These are phyloP conservation scores for Acanthiza pusilla DNA, from an alignment of 2,797 vertebrate genomes.

Conservation along the genomic window DNA sequence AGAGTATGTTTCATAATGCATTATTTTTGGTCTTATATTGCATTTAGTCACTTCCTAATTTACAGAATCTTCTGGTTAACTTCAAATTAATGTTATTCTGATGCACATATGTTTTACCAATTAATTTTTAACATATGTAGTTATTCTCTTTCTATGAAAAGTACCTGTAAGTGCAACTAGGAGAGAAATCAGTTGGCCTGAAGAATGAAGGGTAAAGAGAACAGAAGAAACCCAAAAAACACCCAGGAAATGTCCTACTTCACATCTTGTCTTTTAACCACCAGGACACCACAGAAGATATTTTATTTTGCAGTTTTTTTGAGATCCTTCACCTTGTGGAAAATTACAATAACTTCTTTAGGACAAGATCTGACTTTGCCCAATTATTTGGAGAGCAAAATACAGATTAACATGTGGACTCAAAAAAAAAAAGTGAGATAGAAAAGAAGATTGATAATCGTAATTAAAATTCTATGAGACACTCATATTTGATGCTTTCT, in stretches of 20 bases:
- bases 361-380: background rate
- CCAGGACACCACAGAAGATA: background rate
- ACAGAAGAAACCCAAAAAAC: background rate
- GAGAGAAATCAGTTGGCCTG: background rate
- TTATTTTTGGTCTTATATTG: background rate
- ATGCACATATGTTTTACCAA: background rate
- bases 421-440: background rate
- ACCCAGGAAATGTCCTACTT: background rate
- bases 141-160: background rate
- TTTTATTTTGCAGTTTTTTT: background rate
- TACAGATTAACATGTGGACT: background rate
- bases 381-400: background rate
- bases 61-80: constrained; percentile 7
- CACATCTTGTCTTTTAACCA: background rate
- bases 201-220: background rate
- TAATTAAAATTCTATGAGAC: constrained; percentile 26
- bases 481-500: background rate
- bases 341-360: background rate
- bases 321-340: background rate
- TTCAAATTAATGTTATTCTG: constrained; percentile 21
- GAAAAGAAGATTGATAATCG: constrained; percentile 40
- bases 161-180: background rate
- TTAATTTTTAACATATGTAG: constrained; percentile 7
- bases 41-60: constrained; percentile 40
- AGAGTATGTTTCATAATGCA: constrained; percentile 45